Conservation (phyloP, 2,797 vertebrate species). For the Silurus aristotelis region DNA sequence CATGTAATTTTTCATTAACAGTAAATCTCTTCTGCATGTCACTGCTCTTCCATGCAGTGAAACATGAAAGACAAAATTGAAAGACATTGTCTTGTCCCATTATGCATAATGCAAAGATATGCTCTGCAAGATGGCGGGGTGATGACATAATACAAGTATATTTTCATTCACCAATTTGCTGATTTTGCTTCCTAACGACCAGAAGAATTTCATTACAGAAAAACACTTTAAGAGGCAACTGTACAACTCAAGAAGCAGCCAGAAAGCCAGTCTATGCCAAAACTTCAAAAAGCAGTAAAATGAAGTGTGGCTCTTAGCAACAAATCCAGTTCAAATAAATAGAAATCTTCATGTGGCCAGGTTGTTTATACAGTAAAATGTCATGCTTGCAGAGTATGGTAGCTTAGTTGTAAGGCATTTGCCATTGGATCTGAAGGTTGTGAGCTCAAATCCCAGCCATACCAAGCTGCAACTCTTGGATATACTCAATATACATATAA, state of each 20-base stretch:
- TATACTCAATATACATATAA: no score
- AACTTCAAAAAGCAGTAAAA: not conserved
- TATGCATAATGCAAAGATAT: not conserved
- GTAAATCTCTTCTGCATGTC: not conserved
- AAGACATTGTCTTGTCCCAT: not conserved
- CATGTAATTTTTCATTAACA: not conserved
- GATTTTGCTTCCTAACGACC: not conserved
- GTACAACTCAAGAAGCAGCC: not conserved
- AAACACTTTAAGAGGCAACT: not conserved
- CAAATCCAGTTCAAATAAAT: not conserved
- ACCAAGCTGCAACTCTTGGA: no score
- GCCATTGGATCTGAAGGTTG: no score
- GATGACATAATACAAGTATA: not conserved
- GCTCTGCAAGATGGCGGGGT: not conserved
- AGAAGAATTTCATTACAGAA: not conserved
- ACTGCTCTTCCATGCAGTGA: not conserved
- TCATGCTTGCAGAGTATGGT: not conserved
- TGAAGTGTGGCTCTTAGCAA: not conserved
- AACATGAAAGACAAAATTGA: not conserved
- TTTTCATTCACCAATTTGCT: not conserved
- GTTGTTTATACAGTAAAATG: not conserved
- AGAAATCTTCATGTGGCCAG: not conserved
- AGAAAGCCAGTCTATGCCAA: not conserved
- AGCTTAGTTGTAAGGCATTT: no score
- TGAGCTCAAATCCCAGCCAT: no score